Conservation (phyloP, 2,797 vertebrate species). For the Lacerta viridis region DNA sequence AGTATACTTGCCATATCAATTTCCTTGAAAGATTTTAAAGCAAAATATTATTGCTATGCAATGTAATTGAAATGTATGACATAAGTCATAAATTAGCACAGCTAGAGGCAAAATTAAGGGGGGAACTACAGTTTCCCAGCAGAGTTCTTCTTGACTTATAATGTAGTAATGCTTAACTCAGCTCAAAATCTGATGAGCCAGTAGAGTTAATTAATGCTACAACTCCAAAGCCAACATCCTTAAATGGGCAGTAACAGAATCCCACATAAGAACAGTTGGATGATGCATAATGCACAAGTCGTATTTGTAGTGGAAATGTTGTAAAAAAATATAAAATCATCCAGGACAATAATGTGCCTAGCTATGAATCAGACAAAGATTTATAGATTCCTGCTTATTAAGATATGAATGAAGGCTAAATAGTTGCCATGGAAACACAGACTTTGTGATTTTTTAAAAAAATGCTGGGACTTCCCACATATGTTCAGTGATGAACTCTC, state of each 20-base stretch:
- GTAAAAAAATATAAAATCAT: background rate
- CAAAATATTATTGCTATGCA: background rate
- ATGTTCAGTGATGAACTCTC: constrained; percentile 6
- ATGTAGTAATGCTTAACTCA: background rate
- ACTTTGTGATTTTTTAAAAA: background rate
- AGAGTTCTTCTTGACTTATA: constrained; percentile 1
- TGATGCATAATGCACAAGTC: constrained; percentile 18
- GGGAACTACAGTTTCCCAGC: background rate
- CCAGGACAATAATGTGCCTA: background rate
- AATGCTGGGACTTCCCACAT: constrained; percentile 5
- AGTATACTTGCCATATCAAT: background rate
- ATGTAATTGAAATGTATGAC: background rate
- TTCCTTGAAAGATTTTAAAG: background rate
- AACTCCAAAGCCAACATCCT: background rate
- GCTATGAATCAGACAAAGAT: background rate
- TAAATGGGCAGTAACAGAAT: constrained; percentile 1
- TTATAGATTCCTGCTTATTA: background rate
- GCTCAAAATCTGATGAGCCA: background rate
- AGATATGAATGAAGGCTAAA: constrained; percentile 5
- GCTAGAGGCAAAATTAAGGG: background rate
- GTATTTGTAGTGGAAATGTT: background rate
- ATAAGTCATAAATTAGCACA: background rate
- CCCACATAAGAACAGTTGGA: background rate
- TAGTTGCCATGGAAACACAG: background rate
- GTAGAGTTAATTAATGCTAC: background rate